Evolutionary conservation across 1,140 invertebrate species (phyloP).

Genomic region (Hormaphis cornu): DNA sequence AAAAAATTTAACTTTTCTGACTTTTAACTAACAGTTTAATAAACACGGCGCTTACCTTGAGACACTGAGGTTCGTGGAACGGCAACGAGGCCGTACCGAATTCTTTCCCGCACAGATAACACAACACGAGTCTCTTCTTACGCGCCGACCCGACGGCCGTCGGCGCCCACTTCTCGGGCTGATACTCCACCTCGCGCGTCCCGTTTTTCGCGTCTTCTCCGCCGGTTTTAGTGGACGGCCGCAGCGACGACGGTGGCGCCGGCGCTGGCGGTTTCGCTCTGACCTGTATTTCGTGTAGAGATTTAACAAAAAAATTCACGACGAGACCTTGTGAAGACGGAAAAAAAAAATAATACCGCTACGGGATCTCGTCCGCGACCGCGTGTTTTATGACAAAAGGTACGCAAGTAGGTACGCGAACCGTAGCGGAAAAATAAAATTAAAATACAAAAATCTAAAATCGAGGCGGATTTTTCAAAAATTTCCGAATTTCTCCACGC

Average conservation of each 20-base stretch:
- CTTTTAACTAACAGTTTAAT: no score
- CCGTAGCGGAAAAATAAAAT: no score
- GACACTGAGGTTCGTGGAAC: conserved; percentile 70
- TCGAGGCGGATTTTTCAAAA: no score
- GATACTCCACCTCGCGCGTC: conserved; percentile 7
- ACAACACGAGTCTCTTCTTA: conserved; percentile 50
- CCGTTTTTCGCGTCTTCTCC: not conserved
- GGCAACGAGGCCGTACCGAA: conserved; percentile 65
- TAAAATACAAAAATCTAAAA: no score
- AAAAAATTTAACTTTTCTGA: no score
- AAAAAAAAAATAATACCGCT: no score
- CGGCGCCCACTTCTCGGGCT: conserved; percentile 14
- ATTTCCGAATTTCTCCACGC: no score
- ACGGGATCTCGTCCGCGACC: no score
- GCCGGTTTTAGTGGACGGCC: conserved; percentile 11
- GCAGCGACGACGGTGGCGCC: conserved; percentile 8
- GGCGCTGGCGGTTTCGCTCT: conserved; percentile 23
- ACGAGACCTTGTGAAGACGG: no score
- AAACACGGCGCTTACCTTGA: conserved; percentile 67
- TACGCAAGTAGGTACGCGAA: no score
- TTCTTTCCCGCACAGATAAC: conserved; percentile 67
- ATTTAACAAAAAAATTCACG: no score
- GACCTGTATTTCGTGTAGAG: no score
- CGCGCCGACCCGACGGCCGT: conserved; percentile 35
- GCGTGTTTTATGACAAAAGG: conserved; percentile 21